A percentile compares a stretch with the other conserved stretches of the same genome.
These are phyloP conservation scores for Cephus cinctus DNA, from an alignment of 1,140 invertebrate species.

Conservation along the genomic window DNA sequence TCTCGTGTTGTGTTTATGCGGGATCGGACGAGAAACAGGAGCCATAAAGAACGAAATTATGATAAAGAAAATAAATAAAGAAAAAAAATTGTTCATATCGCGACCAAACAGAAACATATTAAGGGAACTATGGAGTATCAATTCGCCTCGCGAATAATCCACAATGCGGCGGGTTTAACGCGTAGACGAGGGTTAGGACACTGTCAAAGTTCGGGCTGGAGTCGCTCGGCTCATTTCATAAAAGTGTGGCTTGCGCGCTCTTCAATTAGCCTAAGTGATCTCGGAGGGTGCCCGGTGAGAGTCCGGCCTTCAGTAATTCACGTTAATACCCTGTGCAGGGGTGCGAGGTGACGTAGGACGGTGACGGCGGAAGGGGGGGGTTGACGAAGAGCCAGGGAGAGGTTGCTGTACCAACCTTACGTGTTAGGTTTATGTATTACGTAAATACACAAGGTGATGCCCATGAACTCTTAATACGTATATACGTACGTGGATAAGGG, in stretches of 20 bases:
- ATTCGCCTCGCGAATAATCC: too few relatives aligned
- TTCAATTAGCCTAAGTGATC: conserved; percentile 46
- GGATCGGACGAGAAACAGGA: too few relatives aligned
- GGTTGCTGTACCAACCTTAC: too few relatives aligned
- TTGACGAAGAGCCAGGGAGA: too few relatives aligned
- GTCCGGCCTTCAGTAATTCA: conserved; percentile 29
- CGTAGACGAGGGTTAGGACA: conserved; percentile 20
- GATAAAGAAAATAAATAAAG: background rate
- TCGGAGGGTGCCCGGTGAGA: conserved; percentile 15
- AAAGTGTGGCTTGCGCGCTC: conserved; percentile 22
- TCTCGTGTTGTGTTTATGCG: too few relatives aligned
- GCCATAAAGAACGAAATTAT: too few relatives aligned
- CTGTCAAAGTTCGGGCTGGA: conserved; percentile 19
- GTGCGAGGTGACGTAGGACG: too few relatives aligned
- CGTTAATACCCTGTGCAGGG: conserved; percentile 28
- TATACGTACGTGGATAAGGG: background rate
- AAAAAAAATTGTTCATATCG: conserved; percentile 22
- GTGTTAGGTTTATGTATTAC: too few relatives aligned
- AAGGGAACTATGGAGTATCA: too few relatives aligned
- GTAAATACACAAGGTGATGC: background rate
- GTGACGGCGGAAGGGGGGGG: too few relatives aligned
- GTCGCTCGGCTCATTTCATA: conserved; percentile 31
- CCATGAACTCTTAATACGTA: background rate
- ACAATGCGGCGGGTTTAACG: background rate
- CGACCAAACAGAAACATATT: too few relatives aligned